Conservation (phyloP, 2,888 invertebrate genomes). For the Pyralis farinalis region DNA sequence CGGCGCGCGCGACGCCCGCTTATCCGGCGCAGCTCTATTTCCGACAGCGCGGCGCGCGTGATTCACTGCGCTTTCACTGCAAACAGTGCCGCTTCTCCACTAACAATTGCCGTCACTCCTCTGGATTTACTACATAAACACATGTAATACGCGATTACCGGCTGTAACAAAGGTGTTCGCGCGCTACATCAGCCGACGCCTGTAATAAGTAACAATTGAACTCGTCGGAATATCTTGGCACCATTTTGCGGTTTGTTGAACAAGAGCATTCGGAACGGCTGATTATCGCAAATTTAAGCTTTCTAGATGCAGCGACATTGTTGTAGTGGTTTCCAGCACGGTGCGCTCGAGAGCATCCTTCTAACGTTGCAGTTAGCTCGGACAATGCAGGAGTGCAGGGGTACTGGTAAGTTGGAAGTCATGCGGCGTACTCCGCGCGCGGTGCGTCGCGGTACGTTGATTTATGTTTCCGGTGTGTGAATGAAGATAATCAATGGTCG, state of each 20-base stretch:
- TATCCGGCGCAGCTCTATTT: conserved; percentile 49
- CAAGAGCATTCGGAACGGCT: conserved; percentile 16
- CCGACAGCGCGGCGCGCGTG: conserved; percentile 41
- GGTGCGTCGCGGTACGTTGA: conserved; percentile 54
- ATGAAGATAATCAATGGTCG: conserved; percentile 67
- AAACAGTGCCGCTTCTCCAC: conserved; percentile 52
- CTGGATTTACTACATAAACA: conserved; percentile 32
- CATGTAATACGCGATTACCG: conserved; percentile 14
- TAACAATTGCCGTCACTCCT: conserved; percentile 46
- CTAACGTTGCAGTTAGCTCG: background rate
- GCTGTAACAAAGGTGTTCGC: conserved; percentile 17
- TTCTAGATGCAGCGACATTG: background rate
- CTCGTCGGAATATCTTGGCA: conserved; percentile 17
- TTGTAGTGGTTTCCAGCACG: conserved; percentile 6
- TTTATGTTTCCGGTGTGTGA: conserved; percentile 72
- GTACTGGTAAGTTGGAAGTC: conserved; percentile 23
- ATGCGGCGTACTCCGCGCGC: conserved; percentile 33
- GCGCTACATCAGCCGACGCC: conserved; percentile 20
- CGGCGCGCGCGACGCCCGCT: background rate
- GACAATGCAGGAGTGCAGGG: background rate
- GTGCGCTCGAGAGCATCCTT: conserved; percentile 10
- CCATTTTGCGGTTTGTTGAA: conserved; percentile 14
- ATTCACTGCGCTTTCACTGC: conserved; percentile 72
- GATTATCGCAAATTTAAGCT: conserved; percentile 5
- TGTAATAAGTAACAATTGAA: conserved; percentile 26